These are phyloP conservation scores for Oscheius sp. DNA, from an alignment of 2,888 invertebrate species.

Conservation along the genomic window DNA sequence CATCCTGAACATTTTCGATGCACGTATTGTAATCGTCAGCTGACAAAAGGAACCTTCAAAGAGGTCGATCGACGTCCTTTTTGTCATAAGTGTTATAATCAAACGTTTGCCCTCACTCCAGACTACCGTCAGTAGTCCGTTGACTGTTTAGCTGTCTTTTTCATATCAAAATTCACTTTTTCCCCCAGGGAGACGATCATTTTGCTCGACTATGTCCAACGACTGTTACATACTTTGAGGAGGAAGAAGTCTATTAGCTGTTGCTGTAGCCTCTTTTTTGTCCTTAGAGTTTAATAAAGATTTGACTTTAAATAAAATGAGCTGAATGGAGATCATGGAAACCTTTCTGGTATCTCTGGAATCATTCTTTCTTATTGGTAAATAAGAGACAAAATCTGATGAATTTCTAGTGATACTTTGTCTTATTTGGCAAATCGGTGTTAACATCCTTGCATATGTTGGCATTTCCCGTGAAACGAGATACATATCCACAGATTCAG, in stretches of 20 bases:
- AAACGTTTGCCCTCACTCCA: slow-evolving; percentile 72
- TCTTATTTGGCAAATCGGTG: too few species aligned
- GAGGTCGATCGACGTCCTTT: slow-evolving; percentile 98
- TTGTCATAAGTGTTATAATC: slow-evolving; percentile 96
- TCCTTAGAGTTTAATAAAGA: slow-evolving; percentile 7
- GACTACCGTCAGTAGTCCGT: slow-evolving; percentile 32
- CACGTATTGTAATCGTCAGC: slow-evolving; percentile 93
- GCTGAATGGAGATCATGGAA: neutral
- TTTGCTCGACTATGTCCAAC: slow-evolving; percentile 64
- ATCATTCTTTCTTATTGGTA: too few species aligned
- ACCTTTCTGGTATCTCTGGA: too few species aligned
- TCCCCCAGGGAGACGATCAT: slow-evolving; percentile 64
- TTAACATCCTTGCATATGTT: slow-evolving; percentile 92
- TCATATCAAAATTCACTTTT: too few species aligned
- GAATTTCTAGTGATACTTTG: too few species aligned
- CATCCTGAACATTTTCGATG: slow-evolving; percentile 99
- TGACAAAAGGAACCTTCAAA: slow-evolving; percentile 99
- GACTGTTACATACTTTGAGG: slow-evolving; percentile 68
- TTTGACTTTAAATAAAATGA: neutral
- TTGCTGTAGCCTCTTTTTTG: neutral
- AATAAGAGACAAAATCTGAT: too few species aligned
- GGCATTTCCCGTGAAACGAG: slow-evolving; percentile 88
- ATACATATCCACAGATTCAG: slow-evolving; percentile 95
- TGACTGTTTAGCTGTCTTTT: too few species aligned
- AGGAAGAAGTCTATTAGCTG: slow-evolving; percentile 49